These are phyloP conservation scores for Palythoa grandis DNA, from an alignment of 92 coral and sea anemone genomes.

Conservation along the genomic window DNA sequence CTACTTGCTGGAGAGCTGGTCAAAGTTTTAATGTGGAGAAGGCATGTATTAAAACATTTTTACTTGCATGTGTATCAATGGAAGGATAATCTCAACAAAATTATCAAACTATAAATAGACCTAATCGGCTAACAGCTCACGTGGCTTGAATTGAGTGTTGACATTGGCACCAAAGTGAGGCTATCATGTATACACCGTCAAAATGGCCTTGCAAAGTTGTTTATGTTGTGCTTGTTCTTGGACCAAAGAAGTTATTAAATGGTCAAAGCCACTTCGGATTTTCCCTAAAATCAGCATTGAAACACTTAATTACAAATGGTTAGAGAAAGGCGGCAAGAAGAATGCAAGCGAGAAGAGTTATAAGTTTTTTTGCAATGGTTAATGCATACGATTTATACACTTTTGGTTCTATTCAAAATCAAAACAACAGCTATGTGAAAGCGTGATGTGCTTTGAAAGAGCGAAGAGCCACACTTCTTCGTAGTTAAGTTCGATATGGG, in stretches of 20 bases:
- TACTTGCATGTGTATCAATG: too few relatives aligned
- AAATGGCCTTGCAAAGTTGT: conserved; percentile 32
- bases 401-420: conserved; percentile 16
- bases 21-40: too few relatives aligned
- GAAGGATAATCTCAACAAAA: too few relatives aligned
- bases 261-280: conserved; percentile 39
- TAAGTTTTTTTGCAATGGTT: conserved; percentile 32
- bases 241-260: neutral
- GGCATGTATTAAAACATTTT: too few relatives aligned
- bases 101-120: too few relatives aligned
- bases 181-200: neutral
- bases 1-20: too few relatives aligned
- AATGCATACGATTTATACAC: conserved; percentile 48
- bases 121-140: conserved; percentile 42
- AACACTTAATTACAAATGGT: conserved; percentile 47
- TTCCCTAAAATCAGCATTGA: conserved; percentile 32
- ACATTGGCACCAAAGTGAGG: conserved; percentile 45
- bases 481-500: conserved; percentile 15
- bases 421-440: conserved; percentile 32
- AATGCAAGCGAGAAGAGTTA: conserved; percentile 56
- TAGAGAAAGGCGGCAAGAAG: conserved; percentile 43
- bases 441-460: conserved; percentile 52
- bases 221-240: conserved; percentile 31
- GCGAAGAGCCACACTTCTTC: conserved; percentile 53
- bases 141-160: conserved; percentile 69